Evolutionary conservation across 2,888 invertebrate genomes (phyloP).

Genomic region (Lutraria lutraria): DNA sequence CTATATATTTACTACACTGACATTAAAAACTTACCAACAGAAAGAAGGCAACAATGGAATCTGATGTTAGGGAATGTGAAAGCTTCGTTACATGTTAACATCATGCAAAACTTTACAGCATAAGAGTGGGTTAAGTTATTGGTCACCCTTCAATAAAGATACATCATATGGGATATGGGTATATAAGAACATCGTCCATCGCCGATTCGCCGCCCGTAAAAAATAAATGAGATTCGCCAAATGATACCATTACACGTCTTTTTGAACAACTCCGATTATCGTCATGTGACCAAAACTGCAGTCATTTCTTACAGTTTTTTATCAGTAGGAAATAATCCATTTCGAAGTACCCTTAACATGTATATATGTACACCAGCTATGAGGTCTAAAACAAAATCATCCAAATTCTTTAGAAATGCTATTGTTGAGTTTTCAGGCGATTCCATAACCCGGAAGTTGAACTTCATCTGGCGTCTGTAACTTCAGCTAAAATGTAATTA

Average conservation of each 20-base stretch:
- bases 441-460: constrained; percentile 60
- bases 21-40: not conserved
- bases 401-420: not conserved
- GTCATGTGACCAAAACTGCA: not conserved
- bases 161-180: no score
- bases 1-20: not conserved
- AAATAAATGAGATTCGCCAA: not conserved
- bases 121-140: no score
- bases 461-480: constrained; percentile 65
- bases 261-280: not conserved
- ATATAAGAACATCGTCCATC: not conserved
- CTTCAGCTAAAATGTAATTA: constrained; percentile 54
- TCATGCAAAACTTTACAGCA: no score
- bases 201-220: not conserved
- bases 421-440: constrained; percentile 49
- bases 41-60: not conserved
- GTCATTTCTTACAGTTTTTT: no score
- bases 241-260: not conserved
- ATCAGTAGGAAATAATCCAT: not conserved
- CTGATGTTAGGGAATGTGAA: no score
- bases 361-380: constrained; percentile 4
- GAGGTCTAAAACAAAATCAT: not conserved
- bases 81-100: no score
- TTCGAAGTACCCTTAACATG: not conserved
- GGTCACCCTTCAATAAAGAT: no score